These are phyloP conservation scores for Hipparchia semele DNA, from an alignment of 2,888 invertebrate species.

Conservation along the genomic window DNA sequence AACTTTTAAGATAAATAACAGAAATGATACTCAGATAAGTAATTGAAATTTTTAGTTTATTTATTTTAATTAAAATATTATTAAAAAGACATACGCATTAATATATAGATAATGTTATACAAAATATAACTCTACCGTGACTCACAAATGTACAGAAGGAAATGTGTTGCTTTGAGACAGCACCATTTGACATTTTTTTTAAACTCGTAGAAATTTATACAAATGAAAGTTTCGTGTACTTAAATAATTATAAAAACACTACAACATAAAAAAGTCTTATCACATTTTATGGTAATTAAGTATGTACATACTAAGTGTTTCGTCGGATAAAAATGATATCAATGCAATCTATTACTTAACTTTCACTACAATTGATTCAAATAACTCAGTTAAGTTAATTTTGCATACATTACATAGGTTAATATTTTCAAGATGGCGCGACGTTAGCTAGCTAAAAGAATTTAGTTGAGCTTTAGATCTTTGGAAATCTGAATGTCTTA, in stretches of 20 bases:
- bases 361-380: conserved; percentile 23
- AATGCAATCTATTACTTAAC: conserved; percentile 32
- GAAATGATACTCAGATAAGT: not conserved
- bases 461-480: conserved; percentile 79
- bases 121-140: conserved; percentile 38
- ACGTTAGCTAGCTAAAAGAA: conserved; percentile 67
- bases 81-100: conserved; percentile 16
- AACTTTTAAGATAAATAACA: not conserved
- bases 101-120: conserved; percentile 26
- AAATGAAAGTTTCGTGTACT: conserved; percentile 46
- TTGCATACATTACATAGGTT: conserved; percentile 42
- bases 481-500: conserved; percentile 79
- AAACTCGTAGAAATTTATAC: conserved; percentile 47
- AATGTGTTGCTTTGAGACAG: conserved; percentile 48
- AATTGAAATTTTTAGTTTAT: not conserved
- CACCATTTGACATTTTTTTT: conserved; percentile 54
- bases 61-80: not conserved
- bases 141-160: conserved; percentile 42
- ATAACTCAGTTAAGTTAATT: conserved; percentile 34
- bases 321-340: conserved; percentile 36
- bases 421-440: conserved; percentile 52
- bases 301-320: conserved; percentile 49
- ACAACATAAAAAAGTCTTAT: conserved; percentile 57
- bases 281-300: conserved; percentile 60
- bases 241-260: conserved; percentile 47